phyloP scores from a whole-genome alignment of 2,888 invertebrate species.

The Noctuana brunneofusca region DNA sequence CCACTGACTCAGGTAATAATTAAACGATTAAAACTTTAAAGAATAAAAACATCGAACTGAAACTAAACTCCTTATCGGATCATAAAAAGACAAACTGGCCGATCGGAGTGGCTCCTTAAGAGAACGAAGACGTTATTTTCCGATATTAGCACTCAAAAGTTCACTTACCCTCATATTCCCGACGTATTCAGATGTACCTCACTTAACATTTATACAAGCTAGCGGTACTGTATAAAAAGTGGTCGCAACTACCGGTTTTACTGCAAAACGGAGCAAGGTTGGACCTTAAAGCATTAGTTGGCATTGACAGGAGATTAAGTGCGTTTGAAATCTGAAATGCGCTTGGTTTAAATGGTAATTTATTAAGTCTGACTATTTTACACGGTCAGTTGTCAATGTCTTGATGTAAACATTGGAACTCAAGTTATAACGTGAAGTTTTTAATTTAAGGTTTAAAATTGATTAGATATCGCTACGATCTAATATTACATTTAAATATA shows the following conservation, averaged over 20 bases:
- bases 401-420: slow-evolving; percentile 7
- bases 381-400: slow-evolving; percentile 28
- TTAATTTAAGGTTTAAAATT: slow-evolving; percentile 1
- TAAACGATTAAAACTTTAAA: slow-evolving; percentile 33
- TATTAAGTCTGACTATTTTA: slow-evolving; percentile 26
- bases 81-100: slow-evolving; percentile 33
- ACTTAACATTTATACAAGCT: slow-evolving; percentile 57
- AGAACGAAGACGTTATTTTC: slow-evolving; percentile 34
- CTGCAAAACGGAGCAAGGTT: slow-evolving; percentile 60
- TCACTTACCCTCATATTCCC: slow-evolving; percentile 53
- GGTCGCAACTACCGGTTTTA: slow-evolving; percentile 52
- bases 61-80: slow-evolving; percentile 31
- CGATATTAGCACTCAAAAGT: slow-evolving; percentile 46
- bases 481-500: background rate
- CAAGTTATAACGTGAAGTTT: background rate
- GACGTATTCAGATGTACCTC: slow-evolving; percentile 62
- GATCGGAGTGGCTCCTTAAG: slow-evolving; percentile 20
- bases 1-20: slow-evolving; percentile 30
- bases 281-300: slow-evolving; percentile 55
- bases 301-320: slow-evolving; percentile 55
- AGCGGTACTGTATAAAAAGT: slow-evolving; percentile 65
- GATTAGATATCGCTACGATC: background rate
- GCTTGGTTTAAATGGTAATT: slow-evolving; percentile 31
- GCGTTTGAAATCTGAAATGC: slow-evolving; percentile 45
- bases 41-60: slow-evolving; percentile 34